Evolutionary conservation across 1,140 invertebrate species (phyloP).

Genomic region (Hypsibius dujardini): DNA sequence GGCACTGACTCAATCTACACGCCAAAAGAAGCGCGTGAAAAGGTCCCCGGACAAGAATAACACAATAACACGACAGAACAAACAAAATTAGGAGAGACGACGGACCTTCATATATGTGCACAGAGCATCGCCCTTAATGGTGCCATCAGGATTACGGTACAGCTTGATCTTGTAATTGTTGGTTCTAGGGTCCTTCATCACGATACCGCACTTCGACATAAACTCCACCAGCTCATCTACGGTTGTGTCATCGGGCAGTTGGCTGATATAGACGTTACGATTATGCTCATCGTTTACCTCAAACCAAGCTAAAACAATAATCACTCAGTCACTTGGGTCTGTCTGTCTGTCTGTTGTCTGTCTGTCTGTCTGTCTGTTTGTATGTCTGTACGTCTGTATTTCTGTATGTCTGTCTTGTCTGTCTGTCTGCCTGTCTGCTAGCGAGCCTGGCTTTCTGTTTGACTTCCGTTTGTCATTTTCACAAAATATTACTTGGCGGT

Average conservation of each 20-base stretch:
- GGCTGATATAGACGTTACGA: conserved; percentile 89
- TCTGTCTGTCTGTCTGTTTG: no score
- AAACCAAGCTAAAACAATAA: conserved; percentile 55
- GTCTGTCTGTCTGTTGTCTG: neutral
- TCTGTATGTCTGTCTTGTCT: no score
- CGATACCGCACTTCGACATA: conserved; percentile 88
- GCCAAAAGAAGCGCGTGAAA: neutral
- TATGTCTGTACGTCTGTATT: no score
- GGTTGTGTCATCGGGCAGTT: conserved; percentile 70
- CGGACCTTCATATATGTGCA: conserved; percentile 81
- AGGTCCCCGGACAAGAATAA: no score
- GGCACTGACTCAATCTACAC: conserved; percentile 74
- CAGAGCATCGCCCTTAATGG: conserved; percentile 82
- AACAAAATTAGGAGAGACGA: conserved; percentile 19
- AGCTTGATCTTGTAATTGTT: conserved; percentile 83
- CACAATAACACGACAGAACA: conserved; percentile 22
- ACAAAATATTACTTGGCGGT: conserved; percentile 18
- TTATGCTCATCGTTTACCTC: conserved; percentile 76
- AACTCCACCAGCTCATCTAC: conserved; percentile 66
- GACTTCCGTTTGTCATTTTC: no score
- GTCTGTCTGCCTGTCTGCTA: no score
- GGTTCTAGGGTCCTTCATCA: conserved; percentile 63
- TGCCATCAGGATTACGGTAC: conserved; percentile 61
- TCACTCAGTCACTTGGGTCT: no score
- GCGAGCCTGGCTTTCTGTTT: no score